These are phyloP conservation scores for Parochlus steinenii DNA, from an alignment of 2,888 invertebrate genomes.

Conservation along the genomic window DNA sequence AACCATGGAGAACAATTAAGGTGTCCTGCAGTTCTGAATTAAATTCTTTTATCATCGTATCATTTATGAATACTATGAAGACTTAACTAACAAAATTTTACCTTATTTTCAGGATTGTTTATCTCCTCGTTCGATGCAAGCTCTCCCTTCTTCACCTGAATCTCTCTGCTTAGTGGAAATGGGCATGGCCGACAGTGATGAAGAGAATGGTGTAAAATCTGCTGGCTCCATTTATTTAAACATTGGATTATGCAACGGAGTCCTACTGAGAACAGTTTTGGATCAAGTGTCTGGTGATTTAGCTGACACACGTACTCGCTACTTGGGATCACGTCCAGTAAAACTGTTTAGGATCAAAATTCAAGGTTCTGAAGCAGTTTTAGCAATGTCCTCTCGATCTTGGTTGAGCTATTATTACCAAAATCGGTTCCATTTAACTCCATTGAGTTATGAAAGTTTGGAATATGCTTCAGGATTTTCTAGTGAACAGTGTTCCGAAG, in stretches of 20 bases:
- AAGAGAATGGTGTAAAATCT: constrained; percentile 34
- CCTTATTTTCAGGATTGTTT: constrained; percentile 57
- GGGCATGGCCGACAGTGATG: constrained; percentile 48
- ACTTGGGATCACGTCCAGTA: constrained; percentile 88
- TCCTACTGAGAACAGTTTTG: constrained; percentile 78
- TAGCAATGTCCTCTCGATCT: constrained; percentile 94
- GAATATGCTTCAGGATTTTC: constrained; percentile 97
- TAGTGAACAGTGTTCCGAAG: constrained; percentile 95
- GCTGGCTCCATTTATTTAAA: constrained; percentile 77
- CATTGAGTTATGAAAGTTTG: constrained; percentile 86
- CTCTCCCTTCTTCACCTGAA: constrained; percentile 88
- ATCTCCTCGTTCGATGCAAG: constrained; percentile 90
- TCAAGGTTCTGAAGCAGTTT: constrained; percentile 90
- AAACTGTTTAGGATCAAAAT: constrained; percentile 91
- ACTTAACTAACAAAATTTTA: background rate
- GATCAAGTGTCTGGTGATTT: constrained; percentile 94
- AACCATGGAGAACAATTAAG: constrained; percentile 28
- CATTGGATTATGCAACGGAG: constrained; percentile 95
- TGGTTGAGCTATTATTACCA: constrained; percentile 99
- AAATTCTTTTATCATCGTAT: background rate
- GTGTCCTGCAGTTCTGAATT: constrained; percentile 32
- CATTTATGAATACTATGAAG: background rate
- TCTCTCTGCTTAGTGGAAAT: constrained; percentile 93
- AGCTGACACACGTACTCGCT: constrained; percentile 92
- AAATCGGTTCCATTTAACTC: constrained; percentile 87